Base-by-base conservation (phyloP, 2,113 vertebrate genomes). In the Prionailurus bengalensis region DNA sequence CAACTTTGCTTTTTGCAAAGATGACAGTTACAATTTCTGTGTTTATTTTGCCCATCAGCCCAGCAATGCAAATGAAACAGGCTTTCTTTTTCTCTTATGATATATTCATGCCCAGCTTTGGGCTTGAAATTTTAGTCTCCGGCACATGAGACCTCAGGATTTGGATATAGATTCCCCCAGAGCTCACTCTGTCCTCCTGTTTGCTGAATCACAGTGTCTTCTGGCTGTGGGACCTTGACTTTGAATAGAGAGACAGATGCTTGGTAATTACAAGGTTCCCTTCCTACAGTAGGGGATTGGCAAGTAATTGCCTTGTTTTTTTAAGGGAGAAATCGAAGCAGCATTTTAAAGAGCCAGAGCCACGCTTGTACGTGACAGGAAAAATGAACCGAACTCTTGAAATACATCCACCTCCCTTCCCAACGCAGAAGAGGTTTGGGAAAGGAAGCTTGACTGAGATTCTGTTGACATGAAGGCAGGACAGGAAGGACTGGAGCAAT, bases 261-360 rank as follows among this genome's bases (percentile, higher is more conserved):
- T 85, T 61, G 89, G 82, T 55, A 87, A 95, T 96, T 48, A 96
- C 45, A 78, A 86, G 94, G 78, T 87, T 92, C 84, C 89, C 86
- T 91, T 89, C 83, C 42, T 80, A 17, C 78, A 48, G 87, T 33
- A 36, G 90, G 97, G 76, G 42, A 81, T 17, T 95, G 94, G 92
- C 95, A 55, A 92, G 87, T 53, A 87, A 95, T 70, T 29, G 23
- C 95, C 89, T 97, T 95, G 61, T 86, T 96, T 97, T 97, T 97
- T 66, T 42, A 96, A 95, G 33, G 39, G 66, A 93, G 42, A 91
- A 79, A 89, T 76, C 86, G 87, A 83, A 95, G 94, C 39, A 10
- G 11, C 25, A 39, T 78, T 92, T 97, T 95, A 94, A 97, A 97
- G 86, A 87, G 68, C 63, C 39, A 71, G 65, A 81, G 39, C 29